Base-by-base conservation (phyloP, 92 coral and sea anemone species). In the Scolanthus callimorphus region DNA sequence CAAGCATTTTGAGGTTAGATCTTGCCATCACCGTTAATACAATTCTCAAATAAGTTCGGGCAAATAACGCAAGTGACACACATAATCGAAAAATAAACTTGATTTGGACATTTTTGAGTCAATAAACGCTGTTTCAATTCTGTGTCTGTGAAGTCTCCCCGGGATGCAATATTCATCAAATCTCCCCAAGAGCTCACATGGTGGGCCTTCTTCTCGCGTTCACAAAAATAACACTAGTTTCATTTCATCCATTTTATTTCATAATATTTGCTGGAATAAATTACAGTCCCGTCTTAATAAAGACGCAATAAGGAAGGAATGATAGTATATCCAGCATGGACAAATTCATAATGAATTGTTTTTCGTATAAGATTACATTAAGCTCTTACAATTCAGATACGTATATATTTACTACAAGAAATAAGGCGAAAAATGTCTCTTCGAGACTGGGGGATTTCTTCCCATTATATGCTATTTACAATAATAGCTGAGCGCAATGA, bases 231-330 rank as follows among this genome's bases (percentile, higher is more conserved):
- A n/a, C n/a, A n/a, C n/a, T n/a, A n/a, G n/a, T n/a, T n/a, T n/a
- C n/a, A 9, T 46, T 9, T 21, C 11, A 6, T 46, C 22, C 12
- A 4, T 9, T 46, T 46, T 46, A 46, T 46, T 46, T 19, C 52
- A 46, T 46, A 46, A 46, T 21, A 46, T 6, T 46, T 20, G 52
- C 11, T 46, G 52, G 52, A 46, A 46, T 19, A 21, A 46, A 46
- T 46, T 46, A 46, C 17, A 20, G 52, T 6, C 22, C 17, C 22
- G 23, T 46, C 8, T 46, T 9, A 9, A 46, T 21, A 46, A 46
- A 46, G 52, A 4, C 19, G 4, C 17, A 9, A n/a, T n/a, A n/a
- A n/a, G n/a, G n/a, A n/a, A 46, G 52, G 4, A 9, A 46, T 46
- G 17, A 46, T 46, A 46, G 17, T 4, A 20, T 21, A 46, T 34